phyloP scores from a whole-genome alignment of 2,888 invertebrate genomes.

The Eumacrocentrus americanus region DNA sequence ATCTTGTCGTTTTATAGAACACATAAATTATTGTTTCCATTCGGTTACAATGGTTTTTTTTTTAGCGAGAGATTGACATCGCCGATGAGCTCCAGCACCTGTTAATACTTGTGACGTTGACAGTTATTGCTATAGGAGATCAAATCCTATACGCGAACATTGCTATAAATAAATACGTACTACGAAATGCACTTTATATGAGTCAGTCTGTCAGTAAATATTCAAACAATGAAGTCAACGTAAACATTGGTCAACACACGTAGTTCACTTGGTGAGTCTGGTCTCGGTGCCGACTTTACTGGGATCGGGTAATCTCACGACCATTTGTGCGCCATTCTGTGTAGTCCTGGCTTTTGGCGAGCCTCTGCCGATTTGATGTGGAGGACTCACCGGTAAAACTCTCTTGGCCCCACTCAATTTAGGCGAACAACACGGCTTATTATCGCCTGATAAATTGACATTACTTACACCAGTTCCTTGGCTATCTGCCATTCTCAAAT shows the following conservation, averaged over 20 bases:
- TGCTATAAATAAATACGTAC: not conserved
- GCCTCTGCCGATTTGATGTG: slow-evolving; percentile 30
- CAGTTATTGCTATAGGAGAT: slow-evolving; percentile 18
- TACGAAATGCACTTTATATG: slow-evolving; percentile 5
- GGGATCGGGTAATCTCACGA: slow-evolving; percentile 58
- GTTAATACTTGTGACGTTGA: slow-evolving; percentile 11
- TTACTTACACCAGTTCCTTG: slow-evolving; percentile 27
- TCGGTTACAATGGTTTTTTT: slow-evolving; percentile 5
- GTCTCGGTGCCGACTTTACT: slow-evolving; percentile 56
- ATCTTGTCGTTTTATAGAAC: slow-evolving; percentile 34
- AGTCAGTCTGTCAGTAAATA: slow-evolving; percentile 9
- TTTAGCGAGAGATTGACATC: no score
- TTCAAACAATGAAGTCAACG: slow-evolving; percentile 9
- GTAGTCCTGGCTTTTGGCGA: slow-evolving; percentile 44
- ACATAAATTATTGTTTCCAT: slow-evolving; percentile 39
- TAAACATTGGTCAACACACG: slow-evolving; percentile 2
- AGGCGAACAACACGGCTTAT: slow-evolving; percentile 53
- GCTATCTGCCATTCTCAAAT: not conserved
- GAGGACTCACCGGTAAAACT: slow-evolving; percentile 46
- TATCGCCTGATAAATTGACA: slow-evolving; percentile 45
- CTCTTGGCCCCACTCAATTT: slow-evolving; percentile 56
- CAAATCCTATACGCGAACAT: not conserved
- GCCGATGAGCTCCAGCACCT: not conserved
- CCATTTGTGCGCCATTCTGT: slow-evolving; percentile 57
- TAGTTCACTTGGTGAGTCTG: slow-evolving; percentile 51